These are phyloP conservation scores for Connochaetes taurinus DNA, from an alignment of 2,113 vertebrate species.

Conservation along the genomic window DNA sequence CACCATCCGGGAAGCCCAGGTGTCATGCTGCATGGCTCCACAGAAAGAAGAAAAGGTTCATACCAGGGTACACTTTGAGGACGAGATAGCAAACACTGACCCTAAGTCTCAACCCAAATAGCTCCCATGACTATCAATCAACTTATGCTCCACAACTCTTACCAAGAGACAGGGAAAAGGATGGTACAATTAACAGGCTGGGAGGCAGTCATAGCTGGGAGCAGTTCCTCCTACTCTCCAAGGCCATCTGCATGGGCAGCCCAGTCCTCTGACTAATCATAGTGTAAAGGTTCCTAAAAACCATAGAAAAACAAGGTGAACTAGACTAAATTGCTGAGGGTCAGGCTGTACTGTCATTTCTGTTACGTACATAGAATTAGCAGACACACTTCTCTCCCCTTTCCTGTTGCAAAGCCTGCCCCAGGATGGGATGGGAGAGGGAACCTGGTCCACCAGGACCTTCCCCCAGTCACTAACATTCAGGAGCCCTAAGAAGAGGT, in stretches of 20 bases:
- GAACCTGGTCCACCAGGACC: background rate
- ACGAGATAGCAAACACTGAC: background rate
- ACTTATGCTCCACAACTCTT: background rate
- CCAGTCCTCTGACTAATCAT: background rate
- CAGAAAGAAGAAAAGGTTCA: background rate
- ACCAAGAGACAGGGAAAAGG: background rate
- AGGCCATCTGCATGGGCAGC: background rate
- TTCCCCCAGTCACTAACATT: background rate
- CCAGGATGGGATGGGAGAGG: background rate
- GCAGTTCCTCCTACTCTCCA: background rate
- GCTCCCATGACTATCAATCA: background rate
- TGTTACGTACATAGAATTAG: background rate
- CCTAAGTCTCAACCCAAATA: background rate
- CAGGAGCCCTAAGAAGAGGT: background rate
- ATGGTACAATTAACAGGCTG: too few species aligned
- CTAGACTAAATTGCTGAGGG: background rate
- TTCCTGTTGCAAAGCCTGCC: background rate
- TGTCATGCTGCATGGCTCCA: background rate
- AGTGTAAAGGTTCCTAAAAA: background rate
- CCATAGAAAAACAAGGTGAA: background rate
- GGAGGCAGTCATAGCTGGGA: background rate
- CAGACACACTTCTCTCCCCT: background rate
- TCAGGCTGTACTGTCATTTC: background rate
- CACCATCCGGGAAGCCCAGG: background rate
- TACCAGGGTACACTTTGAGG: background rate